Evolutionary conservation across 30 jellyfish, hydroid and myxozoan species (phyloP).

Genomic region (Catostylus mosaicus): DNA sequence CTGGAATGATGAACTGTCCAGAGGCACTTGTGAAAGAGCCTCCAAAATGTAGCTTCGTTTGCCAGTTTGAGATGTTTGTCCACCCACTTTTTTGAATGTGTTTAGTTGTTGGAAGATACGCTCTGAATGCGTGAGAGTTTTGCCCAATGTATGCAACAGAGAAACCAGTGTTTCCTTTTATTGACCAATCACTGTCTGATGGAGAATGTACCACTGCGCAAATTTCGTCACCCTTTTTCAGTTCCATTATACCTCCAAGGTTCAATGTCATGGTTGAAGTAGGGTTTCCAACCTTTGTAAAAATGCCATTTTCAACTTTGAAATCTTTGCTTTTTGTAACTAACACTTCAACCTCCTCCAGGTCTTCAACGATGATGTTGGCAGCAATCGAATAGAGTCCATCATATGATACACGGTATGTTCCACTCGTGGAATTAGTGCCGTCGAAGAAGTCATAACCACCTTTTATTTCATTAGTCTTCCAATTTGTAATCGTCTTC

Average conservation of each 20-base stretch:
- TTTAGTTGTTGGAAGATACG: constrained; percentile 5
- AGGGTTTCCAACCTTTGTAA: constrained; percentile 74
- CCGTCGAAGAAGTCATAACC: constrained; percentile 74
- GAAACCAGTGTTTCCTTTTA: constrained; percentile 67
- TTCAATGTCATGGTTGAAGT: constrained; percentile 57
- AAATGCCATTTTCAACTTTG: constrained; percentile 59
- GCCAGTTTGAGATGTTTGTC: constrained; percentile 41
- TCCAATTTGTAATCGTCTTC: constrained; percentile 52
- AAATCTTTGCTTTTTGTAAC: constrained; percentile 42
- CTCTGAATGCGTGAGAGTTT: constrained; percentile 63
- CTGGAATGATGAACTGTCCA: constrained; percentile 56
- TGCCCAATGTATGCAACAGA: constrained; percentile 80
- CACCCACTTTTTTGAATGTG: constrained; percentile 24
- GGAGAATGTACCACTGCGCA: constrained; percentile 57
- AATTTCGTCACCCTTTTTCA: constrained; percentile 54
- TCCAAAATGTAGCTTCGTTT: constrained; percentile 30
- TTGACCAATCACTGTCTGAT: constrained; percentile 86
- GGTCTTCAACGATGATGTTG: constrained; percentile 56
- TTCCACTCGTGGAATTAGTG: constrained; percentile 57
- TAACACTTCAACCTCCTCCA: constrained; percentile 55
- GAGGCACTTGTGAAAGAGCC: constrained; percentile 24
- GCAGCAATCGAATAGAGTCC: constrained; percentile 78
- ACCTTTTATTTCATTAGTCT: constrained; percentile 65
- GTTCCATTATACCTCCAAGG: constrained; percentile 73
- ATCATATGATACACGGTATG: constrained; percentile 50